Conservation (phyloP, 2,113 vertebrate species). For the Anolis sagrei region DNA sequence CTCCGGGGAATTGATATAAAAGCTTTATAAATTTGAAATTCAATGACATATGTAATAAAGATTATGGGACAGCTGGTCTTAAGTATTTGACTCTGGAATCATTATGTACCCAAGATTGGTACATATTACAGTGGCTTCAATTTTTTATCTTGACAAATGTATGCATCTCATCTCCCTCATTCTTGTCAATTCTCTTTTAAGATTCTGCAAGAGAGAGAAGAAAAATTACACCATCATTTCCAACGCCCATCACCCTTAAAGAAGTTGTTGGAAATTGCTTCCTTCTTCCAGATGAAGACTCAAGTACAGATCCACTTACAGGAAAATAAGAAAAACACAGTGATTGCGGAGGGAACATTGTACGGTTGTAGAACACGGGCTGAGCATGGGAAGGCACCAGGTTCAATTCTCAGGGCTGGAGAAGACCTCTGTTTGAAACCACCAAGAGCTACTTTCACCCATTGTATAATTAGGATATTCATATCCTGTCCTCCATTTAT, state of each 20-base stretch:
- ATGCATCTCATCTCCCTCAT: background rate
- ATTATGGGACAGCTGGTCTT: slow-evolving; percentile 25
- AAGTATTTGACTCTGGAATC: slow-evolving; percentile 29
- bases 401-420: background rate
- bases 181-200: slow-evolving; percentile 25
- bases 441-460: background rate
- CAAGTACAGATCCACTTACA: slow-evolving; percentile 28
- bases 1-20: background rate
- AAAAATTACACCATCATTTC: slow-evolving; percentile 25
- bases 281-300: slow-evolving; percentile 17
- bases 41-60: background rate
- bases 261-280: slow-evolving; percentile 10
- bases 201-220: slow-evolving; percentile 25
- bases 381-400: background rate
- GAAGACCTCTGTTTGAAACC: too few species aligned
- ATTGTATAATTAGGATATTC: background rate
- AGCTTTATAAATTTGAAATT: slow-evolving; percentile 27
- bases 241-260: background rate
- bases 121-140: background rate
- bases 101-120: background rate
- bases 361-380: background rate
- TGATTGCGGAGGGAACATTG: background rate
- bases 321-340: background rate
- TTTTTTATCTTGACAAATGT: slow-evolving; percentile 12
- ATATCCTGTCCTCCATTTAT: background rate